Base-by-base conservation (phyloP, 30 jellyfish, hydroid and myxozoan species). In the Clytia hemisphaerica region DNA sequence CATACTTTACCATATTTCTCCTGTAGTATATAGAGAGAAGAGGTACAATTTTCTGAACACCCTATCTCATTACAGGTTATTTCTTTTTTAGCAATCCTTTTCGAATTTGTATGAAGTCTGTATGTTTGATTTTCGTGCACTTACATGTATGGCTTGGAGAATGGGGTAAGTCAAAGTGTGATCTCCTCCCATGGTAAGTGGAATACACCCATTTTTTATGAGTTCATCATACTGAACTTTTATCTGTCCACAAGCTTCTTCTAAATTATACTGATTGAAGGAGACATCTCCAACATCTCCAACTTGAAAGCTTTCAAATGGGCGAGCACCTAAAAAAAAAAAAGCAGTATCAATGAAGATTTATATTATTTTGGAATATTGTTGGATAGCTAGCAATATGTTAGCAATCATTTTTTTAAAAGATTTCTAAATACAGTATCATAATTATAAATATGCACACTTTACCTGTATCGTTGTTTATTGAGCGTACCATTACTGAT, bases 1-100 rank as follows among this genome's bases (percentile, higher is more conserved):
- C 93, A 89, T 14, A 84, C 93, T 33, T 70, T 67, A 67, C 95
- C 95, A 58, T 84, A 77, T 45, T 84, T 84, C 67, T 84, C 93
- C 93, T 80, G 35, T 1, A 44, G 29, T 18, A 21, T 57, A 3
- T 25, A 57, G 3, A 40, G 15, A 57, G 28, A 21, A 7, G 21
- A 6, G 30, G 15, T 51, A n/a, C 53, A 40, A 7, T 7, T 40
- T 40, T 16, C 10, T 7, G 10, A 21, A 42, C 14, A 42, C 0
- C 19, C 0, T 12, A 42, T 16, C 54, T 16, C 19, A 42, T 16
- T 12, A 16, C 19, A 12, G 19, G 54, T 21, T 42, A 42, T n/a
- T n/a, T n/a, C n/a, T n/a, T n/a, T n/a, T n/a, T n/a, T n/a, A n/a
- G n/a, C n/a, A n/a, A n/a, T n/a, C n/a, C n/a, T n/a, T n/a, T n/a